These are phyloP conservation scores for Ptiloglossa arizonensis DNA, from an alignment of 1,140 invertebrate genomes.

Conservation along the genomic window DNA sequence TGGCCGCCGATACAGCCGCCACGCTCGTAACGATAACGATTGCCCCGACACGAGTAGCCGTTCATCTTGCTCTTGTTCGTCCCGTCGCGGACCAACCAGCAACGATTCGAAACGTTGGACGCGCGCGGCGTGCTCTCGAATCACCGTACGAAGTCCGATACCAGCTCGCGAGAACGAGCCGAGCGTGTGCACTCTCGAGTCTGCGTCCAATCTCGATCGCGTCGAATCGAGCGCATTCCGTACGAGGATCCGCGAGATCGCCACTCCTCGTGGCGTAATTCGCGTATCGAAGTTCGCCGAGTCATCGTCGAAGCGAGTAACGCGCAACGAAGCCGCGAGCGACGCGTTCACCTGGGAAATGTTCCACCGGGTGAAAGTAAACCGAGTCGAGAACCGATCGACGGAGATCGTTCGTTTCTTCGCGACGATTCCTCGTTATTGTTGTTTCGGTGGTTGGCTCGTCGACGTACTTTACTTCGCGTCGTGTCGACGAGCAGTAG, in stretches of 20 bases:
- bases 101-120: not conserved
- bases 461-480: too few species aligned
- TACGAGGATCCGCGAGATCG: not conserved
- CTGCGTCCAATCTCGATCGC: too few species aligned
- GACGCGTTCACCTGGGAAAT: not conserved
- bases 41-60: not conserved
- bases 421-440: not conserved
- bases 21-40: slow-evolving; percentile 26
- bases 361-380: slow-evolving; percentile 1
- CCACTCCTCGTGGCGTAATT: not conserved
- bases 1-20: slow-evolving; percentile 16
- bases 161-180: too few species aligned
- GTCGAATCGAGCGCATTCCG: too few species aligned
- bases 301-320: not conserved
- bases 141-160: too few species aligned
- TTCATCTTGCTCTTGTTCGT: slow-evolving; percentile 16
- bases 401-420: not conserved
- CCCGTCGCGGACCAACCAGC: not conserved
- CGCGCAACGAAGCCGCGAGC: not conserved
- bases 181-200: too few species aligned
- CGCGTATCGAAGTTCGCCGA: too few species aligned
- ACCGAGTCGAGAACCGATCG: not conserved
- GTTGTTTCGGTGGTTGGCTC: too few species aligned
- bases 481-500: not conserved
- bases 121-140: not conserved